Evolutionary conservation across 2,797 vertebrate species (phyloP), one percentile per base, ranked within the genome.

Genomic region (Tenualosa thibaudeaui): DNA sequence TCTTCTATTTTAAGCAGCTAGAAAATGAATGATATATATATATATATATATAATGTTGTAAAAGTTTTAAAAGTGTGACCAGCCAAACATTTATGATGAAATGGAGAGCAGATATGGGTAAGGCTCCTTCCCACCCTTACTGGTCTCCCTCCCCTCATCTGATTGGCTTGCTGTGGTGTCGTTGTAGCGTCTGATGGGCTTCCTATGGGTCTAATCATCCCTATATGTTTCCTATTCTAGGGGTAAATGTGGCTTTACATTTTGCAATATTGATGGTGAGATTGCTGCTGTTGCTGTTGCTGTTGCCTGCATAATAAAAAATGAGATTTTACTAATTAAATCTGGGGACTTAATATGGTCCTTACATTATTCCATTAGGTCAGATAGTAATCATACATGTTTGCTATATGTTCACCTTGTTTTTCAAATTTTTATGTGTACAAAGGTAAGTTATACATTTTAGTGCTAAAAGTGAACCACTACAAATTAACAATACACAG

Each of bases 91-190:
- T 24, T 50, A 68, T 15, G 22, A 37, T 78, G 71, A 78, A 78
- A 37, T 22, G 71, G 37, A 22, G 15, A 43, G 83, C 43, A 83
- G 84, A 85, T 81, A 83, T 82, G 82, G 75, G 81, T 22, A 50
- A 81, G 53, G 82, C 81, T 53, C 7, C 49, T 65, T 65, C 56
- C 82, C 22, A 53, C 7, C 7, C 50, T 60, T 60, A 81, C 50
- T 12, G 50, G 71, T 71, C 17, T 12, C 82, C 81, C 81, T 83
- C 68, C 83, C 51, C 83, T 81, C 40, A 0, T 22, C 17, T 83
- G 83, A 86, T 88, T 88, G 83, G 87, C 26, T 46, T 46, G 6
- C 43, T 40, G 26, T 78, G 13, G 40, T 7, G 40, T 12, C 17
- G 71, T 46, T 81, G 46, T 5, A 81, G 31, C 17, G 31, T 58